A percentile compares a stretch with the other conserved stretches of the same genome.
These are phyloP conservation scores for Dugesia japonica DNA, from an alignment of 2,888 invertebrate species.

Conservation along the genomic window DNA sequence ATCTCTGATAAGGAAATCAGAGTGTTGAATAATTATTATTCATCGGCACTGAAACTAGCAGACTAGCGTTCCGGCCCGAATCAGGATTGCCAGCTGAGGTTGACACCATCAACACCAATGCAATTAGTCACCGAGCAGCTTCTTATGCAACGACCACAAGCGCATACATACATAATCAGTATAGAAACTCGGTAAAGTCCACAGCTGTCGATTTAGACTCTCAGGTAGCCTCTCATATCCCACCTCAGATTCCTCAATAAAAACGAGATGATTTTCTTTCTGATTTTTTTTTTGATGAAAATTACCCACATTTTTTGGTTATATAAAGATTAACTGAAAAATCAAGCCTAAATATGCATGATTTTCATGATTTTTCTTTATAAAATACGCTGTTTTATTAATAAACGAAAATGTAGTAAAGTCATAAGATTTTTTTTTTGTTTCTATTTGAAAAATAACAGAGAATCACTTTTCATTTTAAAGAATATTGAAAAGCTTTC, in stretches of 20 bases:
- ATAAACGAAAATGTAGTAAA: too few relatives aligned
- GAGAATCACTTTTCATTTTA: too few relatives aligned
- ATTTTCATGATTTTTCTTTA: too few relatives aligned
- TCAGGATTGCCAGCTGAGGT: constrained; percentile 16
- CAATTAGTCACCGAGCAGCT: constrained; percentile 13
- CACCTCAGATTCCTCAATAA: constrained; percentile 20
- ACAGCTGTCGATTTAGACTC: constrained; percentile 20
- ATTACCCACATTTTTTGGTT: background rate
- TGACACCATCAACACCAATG: constrained; percentile 15
- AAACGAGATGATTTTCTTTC: constrained; percentile 20
- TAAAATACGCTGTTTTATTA: too few relatives aligned
- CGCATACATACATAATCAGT: background rate
- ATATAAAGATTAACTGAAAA: background rate
- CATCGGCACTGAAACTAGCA: constrained; percentile 16
- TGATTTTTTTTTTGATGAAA: background rate
- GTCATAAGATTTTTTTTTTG: too few relatives aligned
- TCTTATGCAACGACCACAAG: background rate
- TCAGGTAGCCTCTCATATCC: constrained; percentile 20
- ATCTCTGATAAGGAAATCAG: constrained; percentile 20
- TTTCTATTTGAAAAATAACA: too few relatives aligned
- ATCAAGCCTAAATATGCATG: too few relatives aligned
- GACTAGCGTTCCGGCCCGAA: constrained; percentile 5
- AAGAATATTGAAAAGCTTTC: too few relatives aligned
- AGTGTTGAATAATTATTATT: constrained; percentile 20
- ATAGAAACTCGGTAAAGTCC: constrained; percentile 14